A percentile compares a stretch with the other conserved stretches of the same genome.
These are phyloP conservation scores for Brachionus angularis DNA, from an alignment of 1,140 invertebrate species.

Conservation along the genomic window DNA sequence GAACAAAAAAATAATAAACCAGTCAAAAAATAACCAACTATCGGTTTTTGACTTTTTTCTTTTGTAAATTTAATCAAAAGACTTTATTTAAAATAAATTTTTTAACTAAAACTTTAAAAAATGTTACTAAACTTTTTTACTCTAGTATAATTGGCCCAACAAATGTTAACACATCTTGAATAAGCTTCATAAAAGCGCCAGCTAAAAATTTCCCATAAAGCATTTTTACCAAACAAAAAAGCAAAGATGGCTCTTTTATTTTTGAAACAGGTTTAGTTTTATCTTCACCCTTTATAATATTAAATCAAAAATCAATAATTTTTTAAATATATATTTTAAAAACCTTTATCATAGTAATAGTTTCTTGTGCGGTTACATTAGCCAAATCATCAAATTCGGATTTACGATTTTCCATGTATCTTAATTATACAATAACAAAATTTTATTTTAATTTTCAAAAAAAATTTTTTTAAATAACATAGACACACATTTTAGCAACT, in stretches of 20 bases:
- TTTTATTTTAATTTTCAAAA: neutral
- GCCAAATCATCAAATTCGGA: neutral
- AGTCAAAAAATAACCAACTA: conserved; percentile 82
- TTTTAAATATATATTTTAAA: neutral
- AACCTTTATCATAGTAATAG: neutral
- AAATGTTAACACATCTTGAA: conserved; percentile 36
- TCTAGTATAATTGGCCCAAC: conserved; percentile 22
- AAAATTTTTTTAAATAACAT: no score
- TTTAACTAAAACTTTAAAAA: neutral
- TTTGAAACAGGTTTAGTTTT: neutral
- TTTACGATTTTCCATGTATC: neutral
- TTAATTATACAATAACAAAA: neutral
- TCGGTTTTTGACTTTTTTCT: neutral
- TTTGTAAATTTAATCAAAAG: conserved; percentile 33
- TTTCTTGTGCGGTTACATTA: neutral
- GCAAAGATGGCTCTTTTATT: conserved; percentile 28
- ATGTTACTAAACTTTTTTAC: neutral
- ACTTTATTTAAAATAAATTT: neutral
- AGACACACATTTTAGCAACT: neutral
- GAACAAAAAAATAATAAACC: conserved; percentile 71
- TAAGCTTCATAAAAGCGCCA: conserved; percentile 34
- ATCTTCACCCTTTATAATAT: neutral
- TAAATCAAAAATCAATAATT: no score
- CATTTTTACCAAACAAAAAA: conserved; percentile 34
- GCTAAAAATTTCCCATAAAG: conserved; percentile 37